Evolutionary conservation across 1,140 invertebrate species (phyloP).

Genomic region (Diuraphis noxia): DNA sequence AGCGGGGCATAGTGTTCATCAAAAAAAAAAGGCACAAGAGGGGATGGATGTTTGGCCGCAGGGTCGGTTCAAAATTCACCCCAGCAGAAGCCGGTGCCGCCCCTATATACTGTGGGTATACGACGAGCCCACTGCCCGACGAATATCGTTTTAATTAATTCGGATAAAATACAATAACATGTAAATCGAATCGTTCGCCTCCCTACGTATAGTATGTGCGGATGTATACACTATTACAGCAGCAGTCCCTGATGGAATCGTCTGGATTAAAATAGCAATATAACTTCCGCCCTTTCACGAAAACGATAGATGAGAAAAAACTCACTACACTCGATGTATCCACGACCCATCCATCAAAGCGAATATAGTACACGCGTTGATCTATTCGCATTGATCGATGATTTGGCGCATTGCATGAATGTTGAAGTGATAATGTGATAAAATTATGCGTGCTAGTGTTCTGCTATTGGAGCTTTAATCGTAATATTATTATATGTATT

Average conservation of each 20-base stretch:
- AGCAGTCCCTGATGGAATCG: not conserved
- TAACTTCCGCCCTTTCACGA: not conserved
- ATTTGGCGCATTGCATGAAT: not conserved
- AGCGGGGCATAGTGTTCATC: not conserved
- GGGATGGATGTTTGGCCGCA: slow-evolving; percentile 11
- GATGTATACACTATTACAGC: not conserved
- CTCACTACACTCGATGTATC: not conserved
- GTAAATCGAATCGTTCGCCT: slow-evolving; percentile 40
- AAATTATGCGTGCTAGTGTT: slow-evolving; percentile 37
- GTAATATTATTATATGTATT: not conserved
- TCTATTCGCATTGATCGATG: not conserved
- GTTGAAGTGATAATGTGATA: not conserved
- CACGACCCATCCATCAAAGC: not conserved
- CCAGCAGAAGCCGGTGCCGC: slow-evolving; percentile 15
- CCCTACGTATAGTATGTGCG: not conserved
- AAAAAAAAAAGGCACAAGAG: not conserved
- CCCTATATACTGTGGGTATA: not conserved
- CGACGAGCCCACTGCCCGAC: not conserved
- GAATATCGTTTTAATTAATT: slow-evolving; percentile 53
- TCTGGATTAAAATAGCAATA: slow-evolving; percentile 22
- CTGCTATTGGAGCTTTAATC: not conserved
- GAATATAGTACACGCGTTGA: no score
- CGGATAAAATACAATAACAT: slow-evolving; percentile 50
- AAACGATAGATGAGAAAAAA: not conserved
- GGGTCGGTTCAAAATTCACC: slow-evolving; percentile 36